phyloP scores from a whole-genome alignment of 2,113 vertebrate species.

The Hipposideros armiger region DNA sequence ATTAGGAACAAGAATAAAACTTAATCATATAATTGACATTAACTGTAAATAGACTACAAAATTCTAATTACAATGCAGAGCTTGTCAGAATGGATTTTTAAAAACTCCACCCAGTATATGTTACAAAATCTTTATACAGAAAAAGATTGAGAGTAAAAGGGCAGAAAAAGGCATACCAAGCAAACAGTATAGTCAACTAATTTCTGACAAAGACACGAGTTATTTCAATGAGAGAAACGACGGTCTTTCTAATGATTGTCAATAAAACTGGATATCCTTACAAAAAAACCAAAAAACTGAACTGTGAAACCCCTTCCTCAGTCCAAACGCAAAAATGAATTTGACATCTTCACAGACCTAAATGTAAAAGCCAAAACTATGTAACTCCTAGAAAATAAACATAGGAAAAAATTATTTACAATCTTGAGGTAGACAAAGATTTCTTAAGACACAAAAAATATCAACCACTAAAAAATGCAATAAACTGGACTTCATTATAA shows the following conservation, averaged over 20 bases:
- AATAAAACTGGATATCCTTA: background rate
- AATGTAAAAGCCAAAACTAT: background rate
- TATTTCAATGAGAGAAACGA: conserved; percentile 4
- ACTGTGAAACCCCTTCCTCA: background rate
- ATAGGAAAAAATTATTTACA: background rate
- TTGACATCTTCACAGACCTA: background rate
- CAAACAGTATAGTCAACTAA: background rate
- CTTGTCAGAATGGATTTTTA: background rate
- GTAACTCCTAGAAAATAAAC: background rate
- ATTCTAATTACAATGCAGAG: conserved; percentile 24
- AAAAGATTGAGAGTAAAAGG: conserved; percentile 16
- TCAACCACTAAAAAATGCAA: background rate
- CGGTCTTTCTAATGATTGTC: background rate
- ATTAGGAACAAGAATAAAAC: conserved; percentile 7
- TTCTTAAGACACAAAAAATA: conserved; percentile 27
- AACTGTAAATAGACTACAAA: background rate
- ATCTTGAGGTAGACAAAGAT: background rate
- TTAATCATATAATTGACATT: background rate
- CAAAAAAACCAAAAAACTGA: background rate
- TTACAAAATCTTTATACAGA: background rate
- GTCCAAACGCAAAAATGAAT: conserved; percentile 34
- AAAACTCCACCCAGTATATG: background rate
- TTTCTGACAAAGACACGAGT: conserved; percentile 32
- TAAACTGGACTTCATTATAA: background rate
- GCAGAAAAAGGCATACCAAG: background rate